Percentiles rank a stretch among this genome's conserved stretches.
Evolutionary conservation across 2,888 invertebrate genomes (phyloP).

Genomic region (Julus scanicus): DNA sequence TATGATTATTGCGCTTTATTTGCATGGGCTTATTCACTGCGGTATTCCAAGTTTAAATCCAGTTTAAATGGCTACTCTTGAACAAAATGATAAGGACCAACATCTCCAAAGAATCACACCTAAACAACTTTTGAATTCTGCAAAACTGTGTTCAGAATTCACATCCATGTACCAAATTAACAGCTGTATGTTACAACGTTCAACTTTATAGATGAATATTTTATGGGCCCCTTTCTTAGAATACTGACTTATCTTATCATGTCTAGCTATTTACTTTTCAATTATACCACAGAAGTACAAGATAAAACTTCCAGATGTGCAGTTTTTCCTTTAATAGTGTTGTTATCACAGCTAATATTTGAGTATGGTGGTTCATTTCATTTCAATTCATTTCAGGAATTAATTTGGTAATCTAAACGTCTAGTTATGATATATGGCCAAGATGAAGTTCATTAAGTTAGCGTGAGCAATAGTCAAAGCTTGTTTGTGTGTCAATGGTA

Average conservation of each 20-base stretch:
- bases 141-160: too few species aligned
- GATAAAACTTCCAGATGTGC: neutral
- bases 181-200: neutral
- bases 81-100: too few species aligned
- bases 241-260: neutral
- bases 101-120: too few species aligned
- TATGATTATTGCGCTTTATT: too few species aligned
- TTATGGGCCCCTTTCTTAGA: neutral
- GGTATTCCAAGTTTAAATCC: too few species aligned
- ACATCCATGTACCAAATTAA: too few species aligned
- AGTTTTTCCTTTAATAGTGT: neutral
- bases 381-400: neutral
- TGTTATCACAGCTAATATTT: neutral
- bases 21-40: too few species aligned
- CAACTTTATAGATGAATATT: neutral
- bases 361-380: too few species aligned
- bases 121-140: too few species aligned
- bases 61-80: too few species aligned
- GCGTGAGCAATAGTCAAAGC: neutral
- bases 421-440: neutral
- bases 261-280: neutral
- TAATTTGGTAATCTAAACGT: neutral
- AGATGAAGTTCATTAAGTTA: neutral
- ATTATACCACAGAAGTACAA: neutral
- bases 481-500: neutral